phyloP scores from a whole-genome alignment of 2,113 vertebrate species.

The Geococcyx californianus region DNA sequence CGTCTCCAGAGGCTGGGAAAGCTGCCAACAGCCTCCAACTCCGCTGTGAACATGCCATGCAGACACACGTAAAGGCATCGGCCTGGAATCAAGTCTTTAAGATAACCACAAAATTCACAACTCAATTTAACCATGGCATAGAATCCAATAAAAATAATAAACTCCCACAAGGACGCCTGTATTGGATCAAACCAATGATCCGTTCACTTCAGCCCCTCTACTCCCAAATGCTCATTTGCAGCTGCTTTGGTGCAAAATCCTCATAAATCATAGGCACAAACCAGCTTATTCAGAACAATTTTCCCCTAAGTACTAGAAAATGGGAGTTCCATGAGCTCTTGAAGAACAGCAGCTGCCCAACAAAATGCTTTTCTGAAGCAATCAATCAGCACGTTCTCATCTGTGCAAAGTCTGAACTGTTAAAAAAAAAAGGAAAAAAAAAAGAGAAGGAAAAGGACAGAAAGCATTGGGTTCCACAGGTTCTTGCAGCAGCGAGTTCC shows the following conservation, averaged over 20 bases:
- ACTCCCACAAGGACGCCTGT: background rate
- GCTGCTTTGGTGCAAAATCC: background rate
- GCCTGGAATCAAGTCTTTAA: background rate
- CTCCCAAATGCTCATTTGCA: background rate
- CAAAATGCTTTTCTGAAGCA: background rate
- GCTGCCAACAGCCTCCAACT: background rate
- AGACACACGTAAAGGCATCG: accelerated
- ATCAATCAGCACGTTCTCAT: background rate
- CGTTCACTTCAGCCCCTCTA: background rate
- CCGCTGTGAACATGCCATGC: accelerated
- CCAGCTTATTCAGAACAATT: background rate
- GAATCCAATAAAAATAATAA: background rate
- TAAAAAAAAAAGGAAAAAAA: background rate
- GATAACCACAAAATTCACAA: background rate
- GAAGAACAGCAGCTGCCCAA: background rate
- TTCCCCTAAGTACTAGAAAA: background rate
- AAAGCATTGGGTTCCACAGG: background rate
- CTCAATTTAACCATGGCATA: background rate
- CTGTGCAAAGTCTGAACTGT: background rate
- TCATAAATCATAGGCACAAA: background rate
- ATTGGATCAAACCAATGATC: background rate
- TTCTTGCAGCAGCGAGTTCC: background rate
- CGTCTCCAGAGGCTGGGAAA: background rate
- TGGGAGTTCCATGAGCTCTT: background rate
- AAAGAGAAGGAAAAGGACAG: accelerated